Conservation (phyloP, 2,797 vertebrate species). For the Poeciliopsis turneri region DNA sequence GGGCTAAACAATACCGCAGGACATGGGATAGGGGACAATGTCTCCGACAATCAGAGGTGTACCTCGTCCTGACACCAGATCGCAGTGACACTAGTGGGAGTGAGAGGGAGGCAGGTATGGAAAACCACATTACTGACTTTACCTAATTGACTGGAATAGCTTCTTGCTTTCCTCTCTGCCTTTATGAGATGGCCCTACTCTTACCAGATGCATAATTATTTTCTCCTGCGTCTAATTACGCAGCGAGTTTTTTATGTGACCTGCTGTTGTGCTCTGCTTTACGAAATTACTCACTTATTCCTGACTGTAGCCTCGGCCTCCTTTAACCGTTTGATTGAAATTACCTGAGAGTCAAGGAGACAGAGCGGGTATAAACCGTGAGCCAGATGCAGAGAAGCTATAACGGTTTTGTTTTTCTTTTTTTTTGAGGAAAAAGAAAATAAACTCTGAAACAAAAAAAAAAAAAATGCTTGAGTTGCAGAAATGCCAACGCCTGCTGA, state of each 20-base stretch:
- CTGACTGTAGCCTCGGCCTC: constrained; percentile 56
- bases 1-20: constrained; percentile 66
- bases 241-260: constrained; percentile 77
- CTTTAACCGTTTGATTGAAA: constrained; percentile 57
- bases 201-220: constrained; percentile 80
- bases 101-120: constrained; percentile 72
- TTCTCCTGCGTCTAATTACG: constrained; percentile 81
- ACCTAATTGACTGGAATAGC: constrained; percentile 81
- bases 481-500: constrained; percentile 66
- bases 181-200: constrained; percentile 70
- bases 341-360: constrained; percentile 54
- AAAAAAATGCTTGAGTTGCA: constrained; percentile 67
- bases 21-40: constrained; percentile 40
- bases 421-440: constrained; percentile 50
- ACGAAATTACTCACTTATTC: constrained; percentile 79
- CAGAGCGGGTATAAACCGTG: constrained; percentile 48
- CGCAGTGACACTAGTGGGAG: constrained; percentile 49
- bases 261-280: constrained; percentile 64
- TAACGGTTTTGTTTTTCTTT: constrained; percentile 61
- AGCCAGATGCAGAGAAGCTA: constrained; percentile 68
- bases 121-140: constrained; percentile 78
- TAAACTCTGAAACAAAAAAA: constrained; percentile 58
- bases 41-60: constrained; percentile 52
- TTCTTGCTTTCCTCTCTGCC: constrained; percentile 66
- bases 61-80: constrained; percentile 60